Conservation (phyloP, 1,140 invertebrate species). For the Drosophila kurseongensis region DNA sequence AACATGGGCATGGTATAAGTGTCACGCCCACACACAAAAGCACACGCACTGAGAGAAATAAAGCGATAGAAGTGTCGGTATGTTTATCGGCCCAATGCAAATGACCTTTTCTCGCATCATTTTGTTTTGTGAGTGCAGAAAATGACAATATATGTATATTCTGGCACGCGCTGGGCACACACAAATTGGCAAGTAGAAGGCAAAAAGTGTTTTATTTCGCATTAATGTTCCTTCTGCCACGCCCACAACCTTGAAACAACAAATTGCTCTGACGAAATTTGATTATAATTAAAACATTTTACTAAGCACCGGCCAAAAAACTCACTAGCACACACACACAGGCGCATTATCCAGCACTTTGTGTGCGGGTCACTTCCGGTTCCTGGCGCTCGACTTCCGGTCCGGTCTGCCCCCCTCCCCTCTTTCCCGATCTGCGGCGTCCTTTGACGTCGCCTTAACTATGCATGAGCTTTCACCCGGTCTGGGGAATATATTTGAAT, state of each 20-base stretch:
- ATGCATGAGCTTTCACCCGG: conserved; percentile 35
- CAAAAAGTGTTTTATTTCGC: conserved; percentile 57
- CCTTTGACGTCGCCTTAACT: conserved; percentile 55
- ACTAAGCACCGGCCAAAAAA: conserved; percentile 44
- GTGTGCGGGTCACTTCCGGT: conserved; percentile 66
- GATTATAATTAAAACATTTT: conserved; percentile 79
- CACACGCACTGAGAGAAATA: background rate
- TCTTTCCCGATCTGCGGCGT: conserved; percentile 6
- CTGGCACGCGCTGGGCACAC: background rate
- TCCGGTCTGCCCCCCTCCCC: conserved; percentile 4
- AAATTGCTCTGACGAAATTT: conserved; percentile 69
- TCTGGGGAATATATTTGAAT: conserved; percentile 21
- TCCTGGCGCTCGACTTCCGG: conserved; percentile 64
- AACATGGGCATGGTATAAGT: conserved; percentile 10
- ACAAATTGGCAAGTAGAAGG: background rate
- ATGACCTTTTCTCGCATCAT: no score
- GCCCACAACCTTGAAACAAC: conserved; percentile 38
- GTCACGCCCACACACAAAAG: conserved; percentile 16
- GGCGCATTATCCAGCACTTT: conserved; percentile 20
- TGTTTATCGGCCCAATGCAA: background rate
- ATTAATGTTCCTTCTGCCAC: conserved; percentile 25
- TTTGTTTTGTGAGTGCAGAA: background rate
- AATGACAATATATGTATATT: conserved; percentile 7
- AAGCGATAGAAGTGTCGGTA: background rate
- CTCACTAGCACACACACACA: conserved; percentile 6